Conservation (phyloP, 2,888 invertebrate genomes). For the Aphodius granarius region DNA sequence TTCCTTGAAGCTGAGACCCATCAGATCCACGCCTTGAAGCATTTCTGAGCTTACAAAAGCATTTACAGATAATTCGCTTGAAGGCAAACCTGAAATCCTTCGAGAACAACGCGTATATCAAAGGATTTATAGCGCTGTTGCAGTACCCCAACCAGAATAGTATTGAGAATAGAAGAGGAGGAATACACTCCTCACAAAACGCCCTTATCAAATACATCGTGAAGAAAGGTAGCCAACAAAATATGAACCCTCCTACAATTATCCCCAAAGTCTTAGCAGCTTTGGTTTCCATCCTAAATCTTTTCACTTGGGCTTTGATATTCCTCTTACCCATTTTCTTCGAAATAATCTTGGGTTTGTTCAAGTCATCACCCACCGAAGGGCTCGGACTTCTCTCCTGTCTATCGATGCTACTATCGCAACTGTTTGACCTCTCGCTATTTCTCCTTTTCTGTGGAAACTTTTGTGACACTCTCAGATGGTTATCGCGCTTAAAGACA, state of each 20-base stretch:
- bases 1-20: constrained; percentile 58
- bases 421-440: constrained; percentile 53
- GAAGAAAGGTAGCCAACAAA: constrained; percentile 97
- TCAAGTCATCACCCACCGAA: constrained; percentile 47
- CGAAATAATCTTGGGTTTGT: constrained; percentile 55
- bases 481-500: constrained; percentile 58
- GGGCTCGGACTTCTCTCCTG: constrained; percentile 50
- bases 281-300: constrained; percentile 94
- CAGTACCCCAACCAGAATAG: constrained; percentile 98
- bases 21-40: constrained; percentile 58
- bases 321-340: constrained; percentile 84
- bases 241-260: constrained; percentile 95
- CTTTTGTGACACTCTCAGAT: constrained; percentile 58
- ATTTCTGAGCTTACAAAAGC: constrained; percentile 66
- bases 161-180: constrained; percentile 83
- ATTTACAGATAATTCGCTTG: constrained; percentile 87
- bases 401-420: constrained; percentile 52
- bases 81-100: constrained; percentile 95
- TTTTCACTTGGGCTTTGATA: constrained; percentile 82
- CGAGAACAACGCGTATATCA: constrained; percentile 93
- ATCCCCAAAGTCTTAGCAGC: constrained; percentile 96
- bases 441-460: constrained; percentile 41
- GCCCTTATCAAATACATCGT: constrained; percentile 90
- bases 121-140: constrained; percentile 94
- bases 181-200: constrained; percentile 84